Percentiles rank a stretch among this genome's conserved stretches.
Evolutionary conservation across 2,888 invertebrate species (phyloP).

Genomic region (Trachelus troglodyta): DNA sequence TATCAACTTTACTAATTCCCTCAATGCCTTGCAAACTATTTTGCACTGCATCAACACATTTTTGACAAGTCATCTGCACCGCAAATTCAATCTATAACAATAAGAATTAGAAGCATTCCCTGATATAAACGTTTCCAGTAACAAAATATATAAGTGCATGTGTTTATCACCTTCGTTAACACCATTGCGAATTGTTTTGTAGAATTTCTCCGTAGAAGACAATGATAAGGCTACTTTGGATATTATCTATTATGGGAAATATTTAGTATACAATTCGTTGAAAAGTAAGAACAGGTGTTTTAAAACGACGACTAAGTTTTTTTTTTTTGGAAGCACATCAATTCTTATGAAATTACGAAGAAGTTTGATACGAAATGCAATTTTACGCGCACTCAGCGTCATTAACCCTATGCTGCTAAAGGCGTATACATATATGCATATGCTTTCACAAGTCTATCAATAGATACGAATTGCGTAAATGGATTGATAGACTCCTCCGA

Average conservation of each 20-base stretch:
- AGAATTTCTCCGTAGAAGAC: not conserved
- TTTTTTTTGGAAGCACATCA: not conserved
- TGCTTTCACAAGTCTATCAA: no score
- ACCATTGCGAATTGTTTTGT: not conserved
- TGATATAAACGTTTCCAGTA: not conserved
- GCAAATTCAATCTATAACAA: constrained; percentile 73
- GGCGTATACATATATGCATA: no score
- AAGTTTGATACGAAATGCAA: not conserved
- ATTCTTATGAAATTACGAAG: not conserved
- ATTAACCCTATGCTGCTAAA: no score
- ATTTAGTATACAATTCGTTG: not conserved
- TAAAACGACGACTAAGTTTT: not conserved
- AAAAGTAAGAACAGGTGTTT: not conserved
- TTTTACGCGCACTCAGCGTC: no score
- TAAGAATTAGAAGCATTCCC: not conserved
- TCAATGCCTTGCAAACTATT: constrained; percentile 61
- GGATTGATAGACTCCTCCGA: no score
- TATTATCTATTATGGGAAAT: not conserved
- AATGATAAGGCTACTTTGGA: not conserved
- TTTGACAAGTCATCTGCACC: constrained; percentile 73
- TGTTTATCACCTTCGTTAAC: not conserved
- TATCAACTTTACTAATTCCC: constrained; percentile 68
- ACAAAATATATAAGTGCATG: not conserved
- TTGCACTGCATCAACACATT: constrained; percentile 69
- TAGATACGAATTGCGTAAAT: no score